Conservation (phyloP, 2,113 vertebrate species). For the Psilopogon haemacephalus region DNA sequence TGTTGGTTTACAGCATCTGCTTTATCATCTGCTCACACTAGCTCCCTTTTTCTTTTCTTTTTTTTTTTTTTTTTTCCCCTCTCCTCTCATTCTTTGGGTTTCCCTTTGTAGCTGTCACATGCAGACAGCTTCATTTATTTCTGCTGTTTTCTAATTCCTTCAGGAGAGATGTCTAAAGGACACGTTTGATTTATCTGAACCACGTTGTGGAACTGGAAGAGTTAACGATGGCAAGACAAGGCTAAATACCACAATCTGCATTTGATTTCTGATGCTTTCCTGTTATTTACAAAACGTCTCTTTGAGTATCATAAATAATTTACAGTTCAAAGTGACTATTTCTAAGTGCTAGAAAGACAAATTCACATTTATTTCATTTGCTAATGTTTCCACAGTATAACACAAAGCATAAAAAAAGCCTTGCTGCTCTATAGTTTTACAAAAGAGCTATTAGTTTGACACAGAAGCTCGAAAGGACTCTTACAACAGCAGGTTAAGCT, state of each 20-base stretch:
- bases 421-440: conserved; percentile 6
- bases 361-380: conserved; percentile 65
- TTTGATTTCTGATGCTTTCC: conserved; percentile 68
- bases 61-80: neutral
- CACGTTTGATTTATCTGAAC: neutral
- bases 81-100: neutral
- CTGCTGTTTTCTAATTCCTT: conserved; percentile 39
- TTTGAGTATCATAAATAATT: conserved; percentile 70
- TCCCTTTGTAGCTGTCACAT: conserved; percentile 56
- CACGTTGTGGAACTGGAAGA: conserved; percentile 1
- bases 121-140: conserved; percentile 68
- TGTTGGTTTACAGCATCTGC: conserved; percentile 66
- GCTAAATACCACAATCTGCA: conserved; percentile 55
- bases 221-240: conserved; percentile 53
- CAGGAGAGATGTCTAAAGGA: neutral
- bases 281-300: conserved; percentile 69
- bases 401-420: neutral
- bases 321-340: conserved; percentile 68
- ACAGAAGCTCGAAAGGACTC: neutral
- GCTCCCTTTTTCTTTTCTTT: neutral
- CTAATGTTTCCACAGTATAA: conserved; percentile 57
- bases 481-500: neutral
- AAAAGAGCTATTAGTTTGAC: neutral
- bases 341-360: conserved; percentile 57
- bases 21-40: conserved; percentile 58